Conservation (phyloP, 2,797 vertebrate species). For the Sebastolobus altivelis region DNA sequence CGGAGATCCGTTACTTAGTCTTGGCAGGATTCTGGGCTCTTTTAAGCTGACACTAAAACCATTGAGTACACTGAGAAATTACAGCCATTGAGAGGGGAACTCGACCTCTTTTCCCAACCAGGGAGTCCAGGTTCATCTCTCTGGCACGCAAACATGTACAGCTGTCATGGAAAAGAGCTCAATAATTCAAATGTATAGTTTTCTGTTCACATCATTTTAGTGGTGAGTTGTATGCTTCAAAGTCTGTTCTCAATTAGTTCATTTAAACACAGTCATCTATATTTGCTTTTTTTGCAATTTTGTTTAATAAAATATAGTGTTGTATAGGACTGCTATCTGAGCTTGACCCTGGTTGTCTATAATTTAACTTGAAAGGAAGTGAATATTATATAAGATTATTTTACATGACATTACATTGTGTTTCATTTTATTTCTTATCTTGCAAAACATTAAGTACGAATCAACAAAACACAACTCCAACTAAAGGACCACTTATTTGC, state of each 20-base stretch:
- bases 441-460: background rate
- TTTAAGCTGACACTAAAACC: conserved; percentile 82
- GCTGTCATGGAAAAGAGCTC: conserved; percentile 18
- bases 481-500: background rate
- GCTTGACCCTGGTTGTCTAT: background rate
- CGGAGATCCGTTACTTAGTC: conserved; percentile 81
- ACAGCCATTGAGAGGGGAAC: conserved; percentile 54
- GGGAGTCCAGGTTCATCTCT: conserved; percentile 45
- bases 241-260: background rate
- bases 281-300: background rate
- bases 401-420: background rate
- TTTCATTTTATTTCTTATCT: background rate
- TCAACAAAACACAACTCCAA: background rate
- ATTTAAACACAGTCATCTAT: background rate
- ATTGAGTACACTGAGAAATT: conserved; percentile 69
- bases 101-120: conserved; percentile 43
- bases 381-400: background rate
- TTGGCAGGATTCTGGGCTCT: conserved; percentile 77
- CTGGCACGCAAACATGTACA: conserved; percentile 23
- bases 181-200: background rate
- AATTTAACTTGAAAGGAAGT: background rate
- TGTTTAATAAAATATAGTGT: background rate
- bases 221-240: background rate
- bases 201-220: background rate
- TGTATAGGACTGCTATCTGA: background rate